These are phyloP conservation scores for Myotis pilosus DNA, from an alignment of 2,797 vertebrate genomes.

Conservation along the genomic window DNA sequence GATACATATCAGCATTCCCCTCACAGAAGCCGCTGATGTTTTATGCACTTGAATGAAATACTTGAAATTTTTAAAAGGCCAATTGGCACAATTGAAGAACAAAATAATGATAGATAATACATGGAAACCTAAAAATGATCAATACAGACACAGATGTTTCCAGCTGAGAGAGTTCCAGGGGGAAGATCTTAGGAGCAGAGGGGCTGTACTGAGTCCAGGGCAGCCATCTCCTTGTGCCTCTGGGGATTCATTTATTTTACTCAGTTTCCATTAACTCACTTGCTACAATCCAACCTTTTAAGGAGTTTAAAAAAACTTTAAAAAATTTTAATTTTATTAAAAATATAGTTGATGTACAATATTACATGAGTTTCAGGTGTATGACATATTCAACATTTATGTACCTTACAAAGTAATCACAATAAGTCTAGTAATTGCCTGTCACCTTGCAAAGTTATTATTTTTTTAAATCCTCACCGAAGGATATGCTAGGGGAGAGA, in stretches of 20 bases:
- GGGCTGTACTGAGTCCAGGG: no score
- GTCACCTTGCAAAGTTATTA: background rate
- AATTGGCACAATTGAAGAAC: background rate
- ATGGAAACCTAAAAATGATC: background rate
- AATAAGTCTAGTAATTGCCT: background rate
- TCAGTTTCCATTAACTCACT: background rate
- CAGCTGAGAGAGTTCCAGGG: background rate
- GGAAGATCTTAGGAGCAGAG: background rate
- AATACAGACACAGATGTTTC: background rate
- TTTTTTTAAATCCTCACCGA: no score
- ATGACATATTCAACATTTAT: background rate
- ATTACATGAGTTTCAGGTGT: background rate
- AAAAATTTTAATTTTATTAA: background rate
- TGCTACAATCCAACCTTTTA: background rate
- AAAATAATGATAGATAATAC: background rate
- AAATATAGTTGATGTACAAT: background rate
- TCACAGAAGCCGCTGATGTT: background rate
- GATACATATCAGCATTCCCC: background rate
- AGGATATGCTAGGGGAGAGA: no score
- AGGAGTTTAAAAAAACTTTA: background rate
- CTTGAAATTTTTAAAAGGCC: background rate
- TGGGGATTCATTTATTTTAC: background rate
- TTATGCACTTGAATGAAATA: background rate
- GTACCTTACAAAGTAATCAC: background rate
- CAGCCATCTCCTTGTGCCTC: no score